These are phyloP conservation scores for Charina bottae DNA, from an alignment of 2,113 vertebrate genomes.

Conservation along the genomic window DNA sequence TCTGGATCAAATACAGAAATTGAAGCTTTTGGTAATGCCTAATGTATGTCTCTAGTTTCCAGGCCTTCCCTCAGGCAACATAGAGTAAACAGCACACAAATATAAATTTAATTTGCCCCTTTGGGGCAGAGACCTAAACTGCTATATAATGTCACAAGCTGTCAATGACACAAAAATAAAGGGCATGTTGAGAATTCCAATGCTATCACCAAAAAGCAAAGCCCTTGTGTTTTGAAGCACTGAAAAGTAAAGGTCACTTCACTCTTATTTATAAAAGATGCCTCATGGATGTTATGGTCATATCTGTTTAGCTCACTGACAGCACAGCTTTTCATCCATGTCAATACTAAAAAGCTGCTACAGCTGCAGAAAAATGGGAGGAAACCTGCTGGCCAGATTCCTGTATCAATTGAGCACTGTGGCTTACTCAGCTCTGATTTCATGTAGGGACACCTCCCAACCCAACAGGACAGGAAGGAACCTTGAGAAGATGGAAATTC, in stretches of 20 bases:
- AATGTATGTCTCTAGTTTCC: not conserved
- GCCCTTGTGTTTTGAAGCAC: not conserved
- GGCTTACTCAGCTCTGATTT: not conserved
- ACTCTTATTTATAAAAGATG: conserved; percentile 19
- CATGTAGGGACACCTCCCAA: not conserved
- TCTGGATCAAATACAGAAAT: not conserved
- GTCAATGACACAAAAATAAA: not conserved
- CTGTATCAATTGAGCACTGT: not conserved
- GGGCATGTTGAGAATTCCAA: not conserved
- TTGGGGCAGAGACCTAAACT: not conserved
- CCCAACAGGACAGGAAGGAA: not conserved
- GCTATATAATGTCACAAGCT: not conserved
- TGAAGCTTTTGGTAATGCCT: rapidly evolving
- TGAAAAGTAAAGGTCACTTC: conserved; percentile 2
- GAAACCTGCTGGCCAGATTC: not conserved
- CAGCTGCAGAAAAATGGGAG: not conserved
- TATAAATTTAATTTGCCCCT: rapidly evolving
- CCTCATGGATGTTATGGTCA: conserved; percentile 3
- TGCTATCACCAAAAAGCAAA: not conserved
- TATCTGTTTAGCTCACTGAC: conserved; percentile 9
- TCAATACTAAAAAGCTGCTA: not conserved
- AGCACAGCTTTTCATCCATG: not conserved
- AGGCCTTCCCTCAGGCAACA: not conserved
- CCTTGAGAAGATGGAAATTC: conserved; percentile 4
- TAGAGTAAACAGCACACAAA: not conserved